Percentiles rank a stretch among this genome's conserved stretches.
Evolutionary conservation across 2,113 vertebrate species (phyloP).

Genomic region (Amphilophus citrinellus): DNA sequence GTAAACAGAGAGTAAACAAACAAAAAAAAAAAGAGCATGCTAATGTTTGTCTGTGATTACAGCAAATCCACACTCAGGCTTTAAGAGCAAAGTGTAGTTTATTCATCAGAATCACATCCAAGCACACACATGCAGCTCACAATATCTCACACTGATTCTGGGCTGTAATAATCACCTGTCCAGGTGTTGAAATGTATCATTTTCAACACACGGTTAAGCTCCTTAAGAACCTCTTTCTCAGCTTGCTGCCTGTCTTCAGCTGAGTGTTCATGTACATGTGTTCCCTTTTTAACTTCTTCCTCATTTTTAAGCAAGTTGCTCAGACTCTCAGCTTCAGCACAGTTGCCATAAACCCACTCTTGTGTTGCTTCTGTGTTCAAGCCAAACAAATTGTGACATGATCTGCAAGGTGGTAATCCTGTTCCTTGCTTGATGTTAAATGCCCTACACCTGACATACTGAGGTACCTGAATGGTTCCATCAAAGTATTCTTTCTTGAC

Average conservation of each 20-base stretch:
- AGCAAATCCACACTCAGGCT: neutral
- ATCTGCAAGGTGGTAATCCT: slow-evolving; percentile 2
- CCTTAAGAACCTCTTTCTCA: too few relatives aligned
- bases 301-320: slow-evolving; percentile 35
- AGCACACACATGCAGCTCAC: neutral
- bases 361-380: fast-evolving
- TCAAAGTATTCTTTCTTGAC: neutral
- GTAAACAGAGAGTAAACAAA: too few relatives aligned
- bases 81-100: neutral
- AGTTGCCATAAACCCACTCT: neutral
- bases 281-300: fast-evolving
- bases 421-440: neutral
- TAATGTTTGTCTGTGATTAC: neutral
- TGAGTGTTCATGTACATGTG: too few relatives aligned
- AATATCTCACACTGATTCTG: neutral
- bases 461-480: slow-evolving; percentile 23
- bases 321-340: slow-evolving; percentile 49
- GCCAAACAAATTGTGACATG: slow-evolving; percentile 34
- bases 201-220: neutral
- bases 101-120: too few relatives aligned
- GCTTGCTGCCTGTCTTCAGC: too few relatives aligned
- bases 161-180: neutral
- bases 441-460: neutral
- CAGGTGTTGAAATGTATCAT: neutral
- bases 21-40: neutral